These are phyloP conservation scores for Characodon lateralis DNA, from an alignment of 2,797 vertebrate genomes.

Conservation along the genomic window DNA sequence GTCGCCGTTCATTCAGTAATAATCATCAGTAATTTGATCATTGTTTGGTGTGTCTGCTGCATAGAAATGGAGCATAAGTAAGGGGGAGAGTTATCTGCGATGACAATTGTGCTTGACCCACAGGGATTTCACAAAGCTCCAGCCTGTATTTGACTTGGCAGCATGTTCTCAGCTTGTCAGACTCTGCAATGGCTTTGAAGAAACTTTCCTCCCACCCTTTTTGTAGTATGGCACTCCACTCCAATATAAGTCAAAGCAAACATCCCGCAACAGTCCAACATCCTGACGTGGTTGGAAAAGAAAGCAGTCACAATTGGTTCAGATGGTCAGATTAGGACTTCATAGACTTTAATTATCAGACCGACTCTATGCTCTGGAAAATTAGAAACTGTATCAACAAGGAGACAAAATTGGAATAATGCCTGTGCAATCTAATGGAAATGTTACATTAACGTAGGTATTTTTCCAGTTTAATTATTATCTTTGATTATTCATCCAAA, in stretches of 20 bases:
- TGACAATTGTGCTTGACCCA: conserved; percentile 29
- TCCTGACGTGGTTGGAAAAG: conserved; percentile 30
- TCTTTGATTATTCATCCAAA: not conserved
- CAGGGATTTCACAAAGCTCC: conserved; percentile 51
- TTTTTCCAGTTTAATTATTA: conserved; percentile 2
- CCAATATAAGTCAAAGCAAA: conserved; percentile 37
- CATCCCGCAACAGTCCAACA: conserved; percentile 25
- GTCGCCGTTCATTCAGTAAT: conserved; percentile 1
- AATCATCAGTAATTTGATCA: conserved; percentile 14
- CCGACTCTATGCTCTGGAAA: conserved; percentile 10
- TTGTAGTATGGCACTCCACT: conserved; percentile 40
- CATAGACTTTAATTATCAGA: conserved; percentile 22
- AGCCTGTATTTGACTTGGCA: conserved; percentile 71
- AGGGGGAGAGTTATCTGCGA: conserved; percentile 32
- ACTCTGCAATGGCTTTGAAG: conserved; percentile 51
- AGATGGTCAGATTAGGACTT: conserved; percentile 28
- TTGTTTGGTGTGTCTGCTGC: conserved; percentile 19
- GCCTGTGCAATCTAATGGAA: not conserved
- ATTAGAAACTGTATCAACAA: not conserved
- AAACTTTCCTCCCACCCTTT: conserved; percentile 45
- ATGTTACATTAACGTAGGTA: not conserved
- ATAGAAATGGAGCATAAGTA: conserved; percentile 11
- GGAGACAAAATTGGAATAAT: not conserved
- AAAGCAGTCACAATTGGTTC: conserved; percentile 32
- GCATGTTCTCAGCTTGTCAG: conserved; percentile 60